These are phyloP conservation scores for Catharus minimus DNA, from an alignment of 2,113 vertebrate genomes.

Conservation along the genomic window DNA sequence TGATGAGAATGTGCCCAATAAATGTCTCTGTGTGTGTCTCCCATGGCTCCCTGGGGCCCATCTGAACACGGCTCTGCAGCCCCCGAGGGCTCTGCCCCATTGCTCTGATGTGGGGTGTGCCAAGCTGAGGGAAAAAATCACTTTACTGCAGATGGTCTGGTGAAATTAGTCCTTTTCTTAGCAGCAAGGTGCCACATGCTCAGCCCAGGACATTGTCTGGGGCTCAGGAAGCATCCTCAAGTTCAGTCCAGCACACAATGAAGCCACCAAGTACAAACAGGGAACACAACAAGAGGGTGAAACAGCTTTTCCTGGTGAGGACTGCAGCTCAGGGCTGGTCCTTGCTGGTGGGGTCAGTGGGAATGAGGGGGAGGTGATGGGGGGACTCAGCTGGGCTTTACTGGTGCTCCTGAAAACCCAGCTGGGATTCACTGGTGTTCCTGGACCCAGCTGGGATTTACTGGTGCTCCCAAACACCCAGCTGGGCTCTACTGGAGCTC, in stretches of 20 bases:
- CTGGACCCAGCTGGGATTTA: background rate
- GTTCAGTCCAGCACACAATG: background rate
- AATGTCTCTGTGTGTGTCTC: background rate
- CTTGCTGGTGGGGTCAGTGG: background rate
- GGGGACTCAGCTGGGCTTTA: background rate
- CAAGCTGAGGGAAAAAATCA: background rate
- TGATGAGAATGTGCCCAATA: background rate
- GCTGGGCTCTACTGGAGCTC: too few species aligned
- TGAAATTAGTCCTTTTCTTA: background rate
- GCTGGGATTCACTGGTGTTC: too few species aligned
- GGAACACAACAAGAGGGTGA: background rate
- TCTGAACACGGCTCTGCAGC: background rate
- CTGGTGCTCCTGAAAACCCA: too few species aligned
- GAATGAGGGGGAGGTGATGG: background rate
- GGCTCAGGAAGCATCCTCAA: background rate
- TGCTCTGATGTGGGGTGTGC: background rate
- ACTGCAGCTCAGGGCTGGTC: fast-evolving
- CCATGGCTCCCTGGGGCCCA: background rate
- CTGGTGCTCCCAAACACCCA: too few species aligned
- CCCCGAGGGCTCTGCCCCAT: fast-evolving
- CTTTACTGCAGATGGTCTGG: background rate
- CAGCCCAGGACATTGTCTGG: background rate
- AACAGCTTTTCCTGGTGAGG: background rate
- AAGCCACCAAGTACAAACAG: fast-evolving
- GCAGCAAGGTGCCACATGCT: background rate